These are phyloP conservation scores for Drosophila robusta DNA, from an alignment of 2,888 invertebrate genomes.

Conservation along the genomic window DNA sequence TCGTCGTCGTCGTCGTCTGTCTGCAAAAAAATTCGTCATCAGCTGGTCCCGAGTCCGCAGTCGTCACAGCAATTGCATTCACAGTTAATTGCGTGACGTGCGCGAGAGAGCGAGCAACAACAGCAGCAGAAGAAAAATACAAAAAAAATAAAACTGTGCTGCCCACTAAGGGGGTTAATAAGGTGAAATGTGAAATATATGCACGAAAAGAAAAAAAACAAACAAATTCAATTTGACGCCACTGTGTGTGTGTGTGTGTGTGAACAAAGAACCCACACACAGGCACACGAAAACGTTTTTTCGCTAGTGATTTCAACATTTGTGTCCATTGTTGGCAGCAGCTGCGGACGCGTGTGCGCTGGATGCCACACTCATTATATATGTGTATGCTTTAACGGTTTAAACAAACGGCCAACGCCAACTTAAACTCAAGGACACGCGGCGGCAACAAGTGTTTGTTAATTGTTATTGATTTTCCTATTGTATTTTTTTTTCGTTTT, in stretches of 20 bases:
- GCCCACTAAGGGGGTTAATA: conserved; percentile 46
- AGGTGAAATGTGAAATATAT: conserved; percentile 63
- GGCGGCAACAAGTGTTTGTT: conserved; percentile 69
- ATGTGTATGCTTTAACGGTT: conserved; percentile 44
- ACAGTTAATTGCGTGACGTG: conserved; percentile 54
- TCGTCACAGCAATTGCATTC: conserved; percentile 51
- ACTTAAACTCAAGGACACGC: conserved; percentile 44
- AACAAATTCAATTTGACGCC: conserved; percentile 44
- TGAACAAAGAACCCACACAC: conserved; percentile 48
- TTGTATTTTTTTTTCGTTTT: conserved; percentile 16
- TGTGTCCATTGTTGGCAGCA: conserved; percentile 41
- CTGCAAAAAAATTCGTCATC: conserved; percentile 72
- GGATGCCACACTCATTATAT: conserved; percentile 64
- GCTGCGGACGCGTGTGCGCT: conserved; percentile 38
- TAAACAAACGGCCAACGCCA: conserved; percentile 17
- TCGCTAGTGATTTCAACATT: conserved; percentile 41
- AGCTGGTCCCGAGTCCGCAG: conserved; percentile 59
- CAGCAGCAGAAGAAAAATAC: conserved; percentile 5
- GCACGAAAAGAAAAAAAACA: conserved; percentile 27
- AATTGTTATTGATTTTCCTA: conserved; percentile 65
- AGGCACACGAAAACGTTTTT: conserved; percentile 6
- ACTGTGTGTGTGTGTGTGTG: conserved; percentile 4
- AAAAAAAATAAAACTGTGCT: conserved; percentile 19
- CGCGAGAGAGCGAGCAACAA: conserved; percentile 41
- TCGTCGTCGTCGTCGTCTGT: conserved; percentile 31